Base-by-base conservation (phyloP, 2,113 vertebrate species). In the Pristiophorus japonicus region DNA sequence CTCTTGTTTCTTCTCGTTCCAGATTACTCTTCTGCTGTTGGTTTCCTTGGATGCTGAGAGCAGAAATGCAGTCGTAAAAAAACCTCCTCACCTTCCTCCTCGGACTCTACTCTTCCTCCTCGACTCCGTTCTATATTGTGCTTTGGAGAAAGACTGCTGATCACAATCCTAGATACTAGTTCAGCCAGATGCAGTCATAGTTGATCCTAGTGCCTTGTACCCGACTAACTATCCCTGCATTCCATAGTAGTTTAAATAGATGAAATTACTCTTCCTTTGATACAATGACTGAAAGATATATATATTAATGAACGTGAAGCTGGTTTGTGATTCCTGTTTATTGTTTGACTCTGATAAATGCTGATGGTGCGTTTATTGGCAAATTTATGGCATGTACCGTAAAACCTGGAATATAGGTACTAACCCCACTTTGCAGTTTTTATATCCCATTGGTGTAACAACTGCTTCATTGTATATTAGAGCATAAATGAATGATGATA, bases 1-100 rank as follows among this genome's bases (percentile, higher is more conserved):
- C 30, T 66, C 8, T 63, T 92, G 65, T 95, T 90, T 3, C 22
- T 95, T 67, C 95, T 84, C 96, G 96, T 95, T 96, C 27, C 97
- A 99, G 98, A 97, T 97, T 99, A 96, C 98, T 99, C 96, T 99
- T 99, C 97, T 99, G 98, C 97, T 99, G 98, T 96, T 99, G 98
- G 98, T 99, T 99, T 95, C 98, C 98, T 6, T 99, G 98, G 98
- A 99, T 99, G 98, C 97, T 99, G 94, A 98, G 98, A 62, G 98
- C 98, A 0, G 98, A 99, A 97, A 98, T 99, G 98, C 98, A 98
- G 97, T 98, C 98, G 81, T 99, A 99, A 97, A 99, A 97, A 95
- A 96, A 67, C 94, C 96, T 95, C 70, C 16, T 63, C 88, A 92
- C 88, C 55, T 96, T 96, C 88, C 96, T 78, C 96, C 38, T 91